Evolutionary conservation across 2,113 vertebrate genomes (phyloP), one percentile per base, ranked within the genome.

Genomic region (Deroptyus accipitrinus): DNA sequence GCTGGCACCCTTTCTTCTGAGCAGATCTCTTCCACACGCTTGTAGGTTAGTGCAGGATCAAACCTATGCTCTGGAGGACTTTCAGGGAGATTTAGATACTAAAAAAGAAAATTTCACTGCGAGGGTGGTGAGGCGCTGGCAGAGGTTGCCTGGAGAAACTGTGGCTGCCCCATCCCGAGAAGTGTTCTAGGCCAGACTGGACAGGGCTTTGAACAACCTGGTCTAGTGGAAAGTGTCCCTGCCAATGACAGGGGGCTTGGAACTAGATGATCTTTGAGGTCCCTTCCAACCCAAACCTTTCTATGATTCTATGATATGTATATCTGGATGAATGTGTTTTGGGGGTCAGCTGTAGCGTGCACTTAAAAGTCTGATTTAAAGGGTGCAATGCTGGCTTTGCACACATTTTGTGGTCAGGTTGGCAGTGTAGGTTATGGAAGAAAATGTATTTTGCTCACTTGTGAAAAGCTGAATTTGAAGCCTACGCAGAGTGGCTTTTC

Each of bases 401-500:
- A 23, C 27, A 25, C 20, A 12, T 89, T 92, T 51, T 90, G 72
- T 81, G 92, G 90, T 77, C 92, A 89, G 16, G 67, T 66, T 89
- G 86, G 77, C 62, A 79, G 55, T 15, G 44, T 14, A 72, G n/a
- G 63, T 92, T 88, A 94, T 54, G 85, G 74, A 90, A 87, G 92
- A 79, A 96, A 93, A 92, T 69, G 46, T 82, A 89, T 89, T 94
- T 94, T 93, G 82, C 78, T 91, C 28, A 79, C 83, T 92, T 95
- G 77, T 0, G 1, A 87, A 78, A 91, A 94, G 74, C 84, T 94
- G 88, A 82, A 95, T 92, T 84, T 79, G 31, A 82, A 88, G 78
- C 92, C 91, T 67, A 91, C 70, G 12, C 86, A 89, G n/a, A 79
- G 66, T 66, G 77, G 86, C 77, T 96, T 94, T 93, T 96, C 94